Evolutionary conservation across 2,797 vertebrate genomes (phyloP), one percentile per base, ranked within the genome.

Genomic region (Enteromius anoplus): DNA sequence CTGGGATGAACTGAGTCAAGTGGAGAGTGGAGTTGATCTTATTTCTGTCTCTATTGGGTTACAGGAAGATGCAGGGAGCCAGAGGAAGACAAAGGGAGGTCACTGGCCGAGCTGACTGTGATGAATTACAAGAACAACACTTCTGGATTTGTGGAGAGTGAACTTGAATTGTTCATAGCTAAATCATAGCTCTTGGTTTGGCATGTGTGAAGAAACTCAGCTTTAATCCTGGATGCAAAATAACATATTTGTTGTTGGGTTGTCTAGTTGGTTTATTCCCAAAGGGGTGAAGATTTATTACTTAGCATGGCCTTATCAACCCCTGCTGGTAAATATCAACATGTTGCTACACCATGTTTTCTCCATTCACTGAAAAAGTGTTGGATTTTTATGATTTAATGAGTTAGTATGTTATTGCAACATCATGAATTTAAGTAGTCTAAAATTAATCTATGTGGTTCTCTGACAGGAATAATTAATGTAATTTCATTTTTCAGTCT

Each of bases 1-100:
- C 92, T 93, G 91, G 89, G 89, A 92, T 92, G 87, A 89, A 94
- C 93, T 95, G 94, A 94, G 92, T 92, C 90, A 86, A 88, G 84
- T 88, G 86, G 91, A 87, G 90, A 64, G 78, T 93, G 85, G 72
- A 93, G 93, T 93, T 94, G 92, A 90, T 92, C 90, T 94, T 93
- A 93, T 93, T 93, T 94, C 93, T 92, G 89, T 92, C 90, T 85
- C 89, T 83, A 86, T 89, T 78, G 65, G 88, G 89, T 92, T 88
- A 90, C 86, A 89, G 76, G 80, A 88, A 87, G 78, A 90, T 85
- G 84, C 81, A 84, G 85, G 82, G 82, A 53, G 83, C 80, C 81
- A 75, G 65, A 87, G 88, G 87, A 70, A 86, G 55, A 85, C 55
- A 90, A 88, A 89, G 86, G 89, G 91, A 83, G 82, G 82, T 83